Percentiles rank a stretch among this genome's conserved stretches.
These are phyloP conservation scores for Brachionus rubens DNA, from an alignment of 1,140 invertebrate genomes.

Conservation along the genomic window DNA sequence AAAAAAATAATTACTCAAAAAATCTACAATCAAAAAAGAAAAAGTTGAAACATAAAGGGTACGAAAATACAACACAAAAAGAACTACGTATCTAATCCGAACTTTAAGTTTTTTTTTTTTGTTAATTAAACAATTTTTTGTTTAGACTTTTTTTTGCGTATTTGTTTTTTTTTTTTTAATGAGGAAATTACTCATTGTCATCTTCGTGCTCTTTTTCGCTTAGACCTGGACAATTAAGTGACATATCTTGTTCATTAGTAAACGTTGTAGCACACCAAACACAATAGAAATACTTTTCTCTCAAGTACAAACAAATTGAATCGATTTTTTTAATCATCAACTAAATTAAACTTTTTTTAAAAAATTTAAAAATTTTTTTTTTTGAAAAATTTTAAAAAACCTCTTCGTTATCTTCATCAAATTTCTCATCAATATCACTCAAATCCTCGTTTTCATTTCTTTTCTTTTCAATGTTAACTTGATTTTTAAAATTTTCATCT, in stretches of 20 bases:
- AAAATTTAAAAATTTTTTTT: background rate
- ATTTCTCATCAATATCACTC: conserved; percentile 8
- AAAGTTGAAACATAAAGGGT: background rate
- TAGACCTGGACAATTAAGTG: conserved; percentile 27
- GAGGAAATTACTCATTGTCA: background rate
- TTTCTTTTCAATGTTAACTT: conserved; percentile 19
- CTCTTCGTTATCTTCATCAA: conserved; percentile 26
- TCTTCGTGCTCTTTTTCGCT: conserved; percentile 46
- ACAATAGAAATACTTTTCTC: conserved; percentile 42
- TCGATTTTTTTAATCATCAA: conserved; percentile 36
- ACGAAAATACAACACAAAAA: conserved; percentile 5
- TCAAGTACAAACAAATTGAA: conserved; percentile 42
- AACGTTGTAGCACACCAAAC: conserved; percentile 39
- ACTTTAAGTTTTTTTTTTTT: conserved; percentile 22
- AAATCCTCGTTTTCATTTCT: background rate
- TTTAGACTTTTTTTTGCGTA: conserved; percentile 5
- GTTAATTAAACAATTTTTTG: conserved; percentile 27
- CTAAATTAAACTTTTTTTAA: background rate
- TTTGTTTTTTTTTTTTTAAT: background rate
- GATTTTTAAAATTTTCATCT: background rate
- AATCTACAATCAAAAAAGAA: conserved; percentile 31
- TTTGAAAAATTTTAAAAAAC: background rate
- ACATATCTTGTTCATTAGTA: conserved; percentile 3
- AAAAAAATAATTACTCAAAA: conserved; percentile 42
- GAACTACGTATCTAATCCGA: conserved; percentile 25